These are phyloP conservation scores for Perca fluviatilis DNA, from an alignment of 2,113 vertebrate species.

Conservation along the genomic window DNA sequence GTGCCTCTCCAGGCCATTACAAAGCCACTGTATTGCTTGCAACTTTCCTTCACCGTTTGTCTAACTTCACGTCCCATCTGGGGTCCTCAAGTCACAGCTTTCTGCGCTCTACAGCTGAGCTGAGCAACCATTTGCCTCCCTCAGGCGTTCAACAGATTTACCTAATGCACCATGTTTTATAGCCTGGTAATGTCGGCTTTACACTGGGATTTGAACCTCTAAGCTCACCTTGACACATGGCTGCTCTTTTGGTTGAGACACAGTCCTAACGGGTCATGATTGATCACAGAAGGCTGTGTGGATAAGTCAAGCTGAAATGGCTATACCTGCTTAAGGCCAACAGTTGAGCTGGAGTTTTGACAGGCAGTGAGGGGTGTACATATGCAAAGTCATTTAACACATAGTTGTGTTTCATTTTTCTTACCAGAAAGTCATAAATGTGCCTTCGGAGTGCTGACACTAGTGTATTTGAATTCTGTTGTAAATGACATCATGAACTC, in stretches of 20 bases:
- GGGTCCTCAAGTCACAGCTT: neutral
- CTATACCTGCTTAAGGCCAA: constrained; percentile 38
- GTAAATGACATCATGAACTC: constrained; percentile 7
- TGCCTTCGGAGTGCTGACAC: neutral
- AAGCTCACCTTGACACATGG: constrained; percentile 67
- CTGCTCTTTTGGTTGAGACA: constrained; percentile 49
- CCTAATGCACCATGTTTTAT: constrained; percentile 79
- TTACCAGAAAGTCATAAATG: constrained; percentile 10
- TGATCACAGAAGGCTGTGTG: constrained; percentile 41
- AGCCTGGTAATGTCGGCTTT: constrained; percentile 66
- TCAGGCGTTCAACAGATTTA: constrained; percentile 50
- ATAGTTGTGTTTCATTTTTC: constrained; percentile 1
- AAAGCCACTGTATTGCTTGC: neutral
- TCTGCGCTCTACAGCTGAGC: constrained; percentile 34
- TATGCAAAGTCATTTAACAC: constrained; percentile 28
- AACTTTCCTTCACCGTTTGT: neutral
- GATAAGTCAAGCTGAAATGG: constrained; percentile 42
- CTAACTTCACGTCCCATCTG: neutral
- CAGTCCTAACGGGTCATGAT: constrained; percentile 55
- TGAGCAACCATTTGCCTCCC: constrained; percentile 31
- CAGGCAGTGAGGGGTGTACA: neutral
- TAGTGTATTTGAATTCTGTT: constrained; percentile 11
- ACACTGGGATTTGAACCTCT: constrained; percentile 73
- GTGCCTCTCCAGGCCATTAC: neutral
- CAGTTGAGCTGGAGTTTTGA: constrained; percentile 26